These are phyloP conservation scores for Aleiodes leptofemur DNA, from an alignment of 2,888 invertebrate genomes.

Conservation along the genomic window DNA sequence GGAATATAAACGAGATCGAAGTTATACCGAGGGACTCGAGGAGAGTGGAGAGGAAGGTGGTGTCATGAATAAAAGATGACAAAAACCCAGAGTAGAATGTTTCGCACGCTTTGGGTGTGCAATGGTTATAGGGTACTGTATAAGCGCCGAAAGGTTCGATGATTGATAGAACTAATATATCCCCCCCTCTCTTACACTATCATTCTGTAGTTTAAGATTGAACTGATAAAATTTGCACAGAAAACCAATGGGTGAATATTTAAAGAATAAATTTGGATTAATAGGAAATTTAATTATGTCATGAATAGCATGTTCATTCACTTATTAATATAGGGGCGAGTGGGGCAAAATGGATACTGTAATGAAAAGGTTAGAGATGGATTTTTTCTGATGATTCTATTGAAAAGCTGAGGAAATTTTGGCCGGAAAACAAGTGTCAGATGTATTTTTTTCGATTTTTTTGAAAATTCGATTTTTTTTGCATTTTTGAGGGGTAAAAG, in stretches of 20 bases:
- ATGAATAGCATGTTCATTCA: too few relatives aligned
- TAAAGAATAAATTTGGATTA: too few relatives aligned
- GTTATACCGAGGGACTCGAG: constrained; percentile 21
- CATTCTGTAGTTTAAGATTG: constrained; percentile 1
- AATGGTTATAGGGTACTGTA: constrained; percentile 50
- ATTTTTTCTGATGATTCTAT: too few relatives aligned
- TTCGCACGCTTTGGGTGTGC: constrained; percentile 60
- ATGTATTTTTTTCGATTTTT: too few relatives aligned
- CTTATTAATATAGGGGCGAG: too few relatives aligned
- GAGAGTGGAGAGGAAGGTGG: constrained; percentile 25
- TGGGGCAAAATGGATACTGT: too few relatives aligned
- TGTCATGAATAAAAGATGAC: constrained; percentile 67
- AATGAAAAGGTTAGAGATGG: too few relatives aligned
- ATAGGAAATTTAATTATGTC: too few relatives aligned
- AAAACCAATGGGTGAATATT: constrained; percentile 3
- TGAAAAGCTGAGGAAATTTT: too few relatives aligned
- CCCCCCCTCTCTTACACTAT: constrained; percentile 19
- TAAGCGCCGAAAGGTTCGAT: constrained; percentile 57
- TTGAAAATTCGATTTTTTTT: too few relatives aligned
- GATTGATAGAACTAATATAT: constrained; percentile 74
- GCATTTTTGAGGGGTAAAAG: too few relatives aligned
- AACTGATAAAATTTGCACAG: not conserved
- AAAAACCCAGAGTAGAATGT: constrained; percentile 53
- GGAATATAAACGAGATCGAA: constrained; percentile 37
- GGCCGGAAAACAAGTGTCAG: too few relatives aligned